Conservation (phyloP, 2,113 vertebrate genomes). For the Clarias magur region DNA sequence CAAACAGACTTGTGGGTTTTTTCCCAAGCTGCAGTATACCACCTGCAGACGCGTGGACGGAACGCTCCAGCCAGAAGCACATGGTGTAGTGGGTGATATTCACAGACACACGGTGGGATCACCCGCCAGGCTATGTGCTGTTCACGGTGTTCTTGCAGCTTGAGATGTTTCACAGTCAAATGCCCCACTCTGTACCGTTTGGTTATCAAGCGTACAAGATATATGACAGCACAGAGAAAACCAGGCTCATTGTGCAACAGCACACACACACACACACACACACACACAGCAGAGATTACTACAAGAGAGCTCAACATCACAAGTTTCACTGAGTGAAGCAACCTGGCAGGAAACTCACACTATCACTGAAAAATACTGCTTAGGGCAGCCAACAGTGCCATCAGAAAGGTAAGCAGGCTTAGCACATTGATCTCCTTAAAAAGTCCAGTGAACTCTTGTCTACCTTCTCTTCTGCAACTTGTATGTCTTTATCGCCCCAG, state of each 20-base stretch:
- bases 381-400: not conserved
- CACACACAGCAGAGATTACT: not conserved
- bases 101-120: not conserved
- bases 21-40: not conserved
- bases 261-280: not conserved
- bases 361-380: not conserved
- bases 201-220: not conserved
- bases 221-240: not conserved
- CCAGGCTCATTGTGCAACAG: not conserved
- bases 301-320: not conserved
- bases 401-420: not conserved
- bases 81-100: not conserved
- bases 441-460: not conserved
- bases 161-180: not conserved
- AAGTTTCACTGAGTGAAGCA: not conserved
- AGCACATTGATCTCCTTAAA: not conserved
- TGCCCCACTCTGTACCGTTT: not conserved
- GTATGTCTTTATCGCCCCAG: not conserved
- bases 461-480: not conserved
- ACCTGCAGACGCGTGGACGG: not conserved
- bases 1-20: not conserved
- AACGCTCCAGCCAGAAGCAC: not conserved
- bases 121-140: not conserved
- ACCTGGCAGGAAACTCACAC: not conserved
- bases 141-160: not conserved